Percentiles rank a stretch among this genome's conserved stretches.
Conservation (phyloP, 1,140 invertebrate genomes). For the Zaprionus africanus region DNA sequence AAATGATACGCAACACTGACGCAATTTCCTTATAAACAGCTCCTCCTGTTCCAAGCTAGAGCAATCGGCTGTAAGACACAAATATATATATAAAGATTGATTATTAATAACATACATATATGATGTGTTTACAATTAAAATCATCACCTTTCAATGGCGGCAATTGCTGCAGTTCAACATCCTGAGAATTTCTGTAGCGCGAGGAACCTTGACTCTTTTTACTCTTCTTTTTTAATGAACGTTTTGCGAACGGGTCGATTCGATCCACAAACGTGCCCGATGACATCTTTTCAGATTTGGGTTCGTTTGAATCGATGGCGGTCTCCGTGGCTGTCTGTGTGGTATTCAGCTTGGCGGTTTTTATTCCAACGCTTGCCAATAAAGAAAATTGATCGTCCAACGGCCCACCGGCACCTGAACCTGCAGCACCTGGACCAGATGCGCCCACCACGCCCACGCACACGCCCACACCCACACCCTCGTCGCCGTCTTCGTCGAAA, state of each 20-base stretch:
- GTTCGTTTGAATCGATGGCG: slow-evolving; percentile 81
- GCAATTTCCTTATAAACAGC: slow-evolving; percentile 98
- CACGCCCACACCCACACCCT: slow-evolving; percentile 66
- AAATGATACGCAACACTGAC: slow-evolving; percentile 99
- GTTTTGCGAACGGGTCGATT: slow-evolving; percentile 97
- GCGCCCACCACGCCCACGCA: slow-evolving; percentile 61
- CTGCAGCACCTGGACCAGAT: slow-evolving; percentile 42
- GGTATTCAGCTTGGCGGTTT: slow-evolving; percentile 81
- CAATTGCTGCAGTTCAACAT: slow-evolving; percentile 94
- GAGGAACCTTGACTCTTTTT: slow-evolving; percentile 97
- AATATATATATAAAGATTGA: too few relatives aligned
- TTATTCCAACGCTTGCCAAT: slow-evolving; percentile 72
- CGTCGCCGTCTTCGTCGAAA: slow-evolving; percentile 78
- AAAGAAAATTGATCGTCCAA: slow-evolving; percentile 61
- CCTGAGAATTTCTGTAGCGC: slow-evolving; percentile 94
- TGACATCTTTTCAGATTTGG: slow-evolving; percentile 88
- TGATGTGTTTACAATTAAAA: not conserved
- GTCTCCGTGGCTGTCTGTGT: slow-evolving; percentile 81
- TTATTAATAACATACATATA: not conserved
- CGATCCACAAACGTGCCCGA: slow-evolving; percentile 95
- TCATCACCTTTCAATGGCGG: slow-evolving; percentile 93
- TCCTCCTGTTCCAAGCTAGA: slow-evolving; percentile 97
- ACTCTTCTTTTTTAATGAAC: slow-evolving; percentile 96
- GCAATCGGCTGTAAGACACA: slow-evolving; percentile 76
- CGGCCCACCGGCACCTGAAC: slow-evolving; percentile 40